A percentile compares a stretch with the other conserved stretches of the same genome.
phyloP scores from a whole-genome alignment of 2,888 invertebrate species.

The Acanthosoma haemorrhoidale region DNA sequence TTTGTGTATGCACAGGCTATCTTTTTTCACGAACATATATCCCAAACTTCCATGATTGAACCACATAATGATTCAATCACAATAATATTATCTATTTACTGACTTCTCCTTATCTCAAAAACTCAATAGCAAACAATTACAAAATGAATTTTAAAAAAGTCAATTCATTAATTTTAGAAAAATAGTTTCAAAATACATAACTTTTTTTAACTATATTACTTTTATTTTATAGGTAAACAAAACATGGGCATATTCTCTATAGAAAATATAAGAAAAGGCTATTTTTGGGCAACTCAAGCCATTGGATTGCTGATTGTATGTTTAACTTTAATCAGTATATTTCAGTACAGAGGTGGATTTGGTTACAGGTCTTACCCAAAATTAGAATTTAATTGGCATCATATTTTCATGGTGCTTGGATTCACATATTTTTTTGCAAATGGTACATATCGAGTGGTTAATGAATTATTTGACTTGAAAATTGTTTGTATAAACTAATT shows the following conservation, averaged over 20 bases:
- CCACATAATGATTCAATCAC: too few relatives aligned
- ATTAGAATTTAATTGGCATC: conserved; percentile 80
- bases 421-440: conserved; percentile 76
- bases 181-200: too few relatives aligned
- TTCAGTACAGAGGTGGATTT: conserved; percentile 57
- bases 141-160: neutral
- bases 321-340: conserved; percentile 60
- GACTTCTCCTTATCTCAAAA: neutral
- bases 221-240: neutral
- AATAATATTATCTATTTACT: too few relatives aligned
- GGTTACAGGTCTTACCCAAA: conserved; percentile 58
- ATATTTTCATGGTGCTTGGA: conserved; percentile 75
- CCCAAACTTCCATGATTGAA: too few relatives aligned
- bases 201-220: neutral
- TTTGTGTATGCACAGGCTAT: too few relatives aligned
- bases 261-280: conserved; percentile 32
- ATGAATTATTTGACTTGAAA: neutral
- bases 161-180: neutral
- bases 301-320: conserved; percentile 54
- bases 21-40: too few relatives aligned
- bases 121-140: neutral
- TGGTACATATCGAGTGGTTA: conserved; percentile 58
- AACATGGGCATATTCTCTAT: conserved; percentile 13
- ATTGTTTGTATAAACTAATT: neutral
- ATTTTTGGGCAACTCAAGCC: conserved; percentile 47